Evolutionary conservation across 1,140 invertebrate genomes (phyloP), one percentile per base, ranked within the genome.

Genomic region (Oryctes rhinoceros): DNA sequence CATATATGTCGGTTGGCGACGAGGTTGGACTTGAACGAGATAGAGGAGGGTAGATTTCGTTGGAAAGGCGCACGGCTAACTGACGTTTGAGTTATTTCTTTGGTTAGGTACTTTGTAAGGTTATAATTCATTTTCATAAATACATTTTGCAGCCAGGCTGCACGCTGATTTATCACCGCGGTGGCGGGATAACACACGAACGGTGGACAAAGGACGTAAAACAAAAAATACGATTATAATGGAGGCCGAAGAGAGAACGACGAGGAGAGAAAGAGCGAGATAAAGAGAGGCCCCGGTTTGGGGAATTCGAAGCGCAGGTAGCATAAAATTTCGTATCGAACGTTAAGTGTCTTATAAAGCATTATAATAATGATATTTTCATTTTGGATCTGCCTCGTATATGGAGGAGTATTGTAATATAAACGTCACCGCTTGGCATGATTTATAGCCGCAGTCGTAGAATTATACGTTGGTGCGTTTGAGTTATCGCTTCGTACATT

Each of bases 111-210:
- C 65, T 71, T 71, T 71, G 65, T 35, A 37, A 71, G 65, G 65
- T 37, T 71, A 71, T 71, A 71, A 71, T 71, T 71, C 65, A 71
- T 71, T 71, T 71, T 71, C 65, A 71, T 71, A 71, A 71, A 71
- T 71, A 71, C 65, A 71, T 71, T 71, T 71, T 71, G 65, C 65
- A 71, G 24, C 24, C 35, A 20, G 65, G 15, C 24, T 71, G 65
- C 65, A 37, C 18, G 65, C 65, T 71, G 65, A 71, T 71, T 71
- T 71, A 71, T 71, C 35, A 71, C 65, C 20, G 24, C 65, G 11
- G 65, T 30, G 65, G 24, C 35, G 35, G 20, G 65, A 71, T 71
- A 71, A 71, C 13, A 71, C 35, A 37, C 65, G 65, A 71, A 71
- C 24, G 7, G 65, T 71, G 65, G 65, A 71, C 65, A 71, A 71